Base-by-base conservation (phyloP, 2,113 vertebrate genomes). In the Peromyscus leucopus region DNA sequence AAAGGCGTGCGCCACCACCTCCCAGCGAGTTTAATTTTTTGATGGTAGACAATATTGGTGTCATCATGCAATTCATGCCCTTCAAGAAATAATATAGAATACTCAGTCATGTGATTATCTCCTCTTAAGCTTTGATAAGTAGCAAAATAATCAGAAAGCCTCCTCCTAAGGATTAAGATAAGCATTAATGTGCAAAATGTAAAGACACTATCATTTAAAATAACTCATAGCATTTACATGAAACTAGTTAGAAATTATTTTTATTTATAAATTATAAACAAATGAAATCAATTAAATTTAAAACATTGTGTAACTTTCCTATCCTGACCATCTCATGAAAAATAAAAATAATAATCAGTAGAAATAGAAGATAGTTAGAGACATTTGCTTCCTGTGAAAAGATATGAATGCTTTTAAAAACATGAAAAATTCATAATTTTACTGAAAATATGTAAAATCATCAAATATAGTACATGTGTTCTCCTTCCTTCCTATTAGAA, bases 301-400 rank as follows among this genome's bases (percentile, higher is more conserved):
- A 31, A 79, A 84, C 26, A 75, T 48, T 39, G 13, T 72, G 7
- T 48, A 59, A 78, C 42, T 91, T 89, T 5, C 13, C n/a, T 12
- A 90, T 0, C 22, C 51, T 8, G 5, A 42, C 16, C 8, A 90
- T 55, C 57, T 33, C 55, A 67, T 46, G 59, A 83, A 96, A 94
- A 89, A 91, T 91, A 93, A 48, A 91, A 89, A 24, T 71, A n/a
- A 89, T 72, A 85, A 19, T 46, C 22, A 63, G 13, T 28, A 85
- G 26, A 42, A 85, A 33, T 19, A 76, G 24, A 55, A 55, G 2
- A 61, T 63, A n/a, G n/a, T n/a, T n/a, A 61, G 1, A 90, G 82
- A 59, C 91, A 72, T 76, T 51, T 90, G 16, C 33, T 88, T 90
- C 57, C 69, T 7, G 10, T n/a, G 9, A 69, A 84, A 55, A 55